These are phyloP conservation scores for Smutsia gigantea DNA, from an alignment of 2,797 vertebrate species.

Conservation along the genomic window DNA sequence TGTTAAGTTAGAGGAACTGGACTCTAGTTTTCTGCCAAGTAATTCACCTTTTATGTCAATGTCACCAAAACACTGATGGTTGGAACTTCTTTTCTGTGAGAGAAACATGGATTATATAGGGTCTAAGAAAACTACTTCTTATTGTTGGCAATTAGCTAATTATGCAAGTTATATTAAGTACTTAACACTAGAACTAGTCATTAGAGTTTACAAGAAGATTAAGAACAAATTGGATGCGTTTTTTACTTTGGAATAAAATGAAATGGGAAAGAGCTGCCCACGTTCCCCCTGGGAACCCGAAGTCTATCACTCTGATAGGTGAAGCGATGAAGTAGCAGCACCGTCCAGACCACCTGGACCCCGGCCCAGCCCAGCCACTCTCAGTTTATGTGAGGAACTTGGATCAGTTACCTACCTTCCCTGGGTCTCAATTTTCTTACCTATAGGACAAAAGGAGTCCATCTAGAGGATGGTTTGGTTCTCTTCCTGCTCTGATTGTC, in stretches of 20 bases:
- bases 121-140: slow-evolving; percentile 63
- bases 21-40: neutral
- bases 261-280: slow-evolving; percentile 35
- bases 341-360: neutral
- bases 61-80: neutral
- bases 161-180: slow-evolving; percentile 62
- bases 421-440: neutral
- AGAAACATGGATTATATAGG: slow-evolving; percentile 45
- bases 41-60: slow-evolving; percentile 23
- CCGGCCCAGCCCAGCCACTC: neutral
- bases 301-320: neutral
- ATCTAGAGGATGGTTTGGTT: neutral
- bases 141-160: slow-evolving; percentile 65
- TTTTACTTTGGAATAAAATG: slow-evolving; percentile 52
- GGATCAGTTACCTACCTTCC: neutral
- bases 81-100: neutral
- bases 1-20: neutral
- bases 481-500: neutral
- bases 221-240: slow-evolving; percentile 49
- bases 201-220: slow-evolving; percentile 60
- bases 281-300: neutral
- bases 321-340: neutral
- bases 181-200: slow-evolving; percentile 53
- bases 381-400: neutral
- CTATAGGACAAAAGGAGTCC: neutral